A percentile compares a stretch with the other conserved stretches of the same genome.
These are phyloP conservation scores for Lasiurus borealis DNA, from an alignment of 2,113 vertebrate genomes.

Conservation along the genomic window DNA sequence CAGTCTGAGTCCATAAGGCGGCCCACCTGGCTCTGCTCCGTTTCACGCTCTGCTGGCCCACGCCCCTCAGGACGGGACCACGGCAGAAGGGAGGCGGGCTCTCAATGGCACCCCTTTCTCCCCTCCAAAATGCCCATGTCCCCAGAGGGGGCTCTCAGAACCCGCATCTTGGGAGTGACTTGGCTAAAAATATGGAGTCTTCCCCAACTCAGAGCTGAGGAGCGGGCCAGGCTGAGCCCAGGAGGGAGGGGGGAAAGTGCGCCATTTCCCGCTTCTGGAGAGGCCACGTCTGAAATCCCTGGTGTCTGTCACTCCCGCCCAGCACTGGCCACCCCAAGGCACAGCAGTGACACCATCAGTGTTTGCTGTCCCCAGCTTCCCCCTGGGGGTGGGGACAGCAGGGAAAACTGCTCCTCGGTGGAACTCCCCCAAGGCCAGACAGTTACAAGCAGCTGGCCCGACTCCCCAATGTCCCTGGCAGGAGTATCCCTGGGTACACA, in stretches of 20 bases:
- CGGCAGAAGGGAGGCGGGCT: rapidly evolving
- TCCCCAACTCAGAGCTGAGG: neutral
- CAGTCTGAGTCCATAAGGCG: neutral
- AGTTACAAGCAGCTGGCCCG: neutral
- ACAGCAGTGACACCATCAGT: neutral
- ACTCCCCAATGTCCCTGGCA: neutral
- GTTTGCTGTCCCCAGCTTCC: neutral
- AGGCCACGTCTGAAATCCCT: neutral
- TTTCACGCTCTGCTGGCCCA: neutral
- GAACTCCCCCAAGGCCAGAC: neutral
- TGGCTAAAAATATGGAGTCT: neutral
- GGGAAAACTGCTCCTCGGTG: neutral
- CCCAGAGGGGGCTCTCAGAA: neutral
- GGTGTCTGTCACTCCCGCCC: neutral
- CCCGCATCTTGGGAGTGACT: neutral
- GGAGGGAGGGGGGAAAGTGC: neutral
- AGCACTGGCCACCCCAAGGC: neutral
- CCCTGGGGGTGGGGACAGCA: rapidly evolving
- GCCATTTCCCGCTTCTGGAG: neutral
- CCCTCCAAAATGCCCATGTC: neutral
- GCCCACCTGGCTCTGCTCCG: neutral
- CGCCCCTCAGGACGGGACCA: neutral
- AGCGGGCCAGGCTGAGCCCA: neutral
- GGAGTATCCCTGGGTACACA: neutral
- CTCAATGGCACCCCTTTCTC: rapidly evolving